Evolutionary conservation across 2,888 invertebrate genomes (phyloP).

Genomic region (Monoplex corrugatus): DNA sequence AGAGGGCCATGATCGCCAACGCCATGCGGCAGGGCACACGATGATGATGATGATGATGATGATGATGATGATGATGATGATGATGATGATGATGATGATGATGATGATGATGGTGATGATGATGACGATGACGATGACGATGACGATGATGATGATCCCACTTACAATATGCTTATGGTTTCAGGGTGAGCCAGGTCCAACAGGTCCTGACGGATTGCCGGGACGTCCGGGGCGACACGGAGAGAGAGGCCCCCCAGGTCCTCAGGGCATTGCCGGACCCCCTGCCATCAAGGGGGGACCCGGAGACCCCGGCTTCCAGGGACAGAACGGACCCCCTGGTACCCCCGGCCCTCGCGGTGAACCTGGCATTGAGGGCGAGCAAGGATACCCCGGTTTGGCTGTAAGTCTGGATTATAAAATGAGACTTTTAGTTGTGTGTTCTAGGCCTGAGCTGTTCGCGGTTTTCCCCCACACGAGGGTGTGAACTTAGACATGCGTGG

Average conservation of each 20-base stretch:
- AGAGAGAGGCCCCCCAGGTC: conserved; percentile 51
- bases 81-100: conserved; percentile 46
- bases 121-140: neutral
- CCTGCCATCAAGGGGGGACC: conserved; percentile 42
- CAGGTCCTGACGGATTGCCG: conserved; percentile 83
- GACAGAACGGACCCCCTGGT: conserved; percentile 63
- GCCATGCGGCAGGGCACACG: too few relatives aligned
- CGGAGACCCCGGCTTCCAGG: conserved; percentile 49
- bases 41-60: conserved; percentile 35
- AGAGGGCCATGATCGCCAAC: too few relatives aligned
- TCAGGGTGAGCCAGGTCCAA: conserved; percentile 85
- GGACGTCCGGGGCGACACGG: conserved; percentile 71
- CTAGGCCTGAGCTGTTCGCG: too few relatives aligned
- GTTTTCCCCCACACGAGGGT: too few relatives aligned
- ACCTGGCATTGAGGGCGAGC: conserved; percentile 79
- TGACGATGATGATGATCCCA: neutral
- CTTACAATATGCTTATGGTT: too few relatives aligned
- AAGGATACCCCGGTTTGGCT: conserved; percentile 61
- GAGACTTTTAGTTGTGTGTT: too few relatives aligned
- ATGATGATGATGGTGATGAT: conserved; percentile 38
- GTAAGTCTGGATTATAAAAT: too few relatives aligned
- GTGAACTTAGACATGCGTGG: too few relatives aligned
- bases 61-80: conserved; percentile 47
- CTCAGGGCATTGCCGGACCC: conserved; percentile 48
- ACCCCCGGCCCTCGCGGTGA: conserved; percentile 68